Evolutionary conservation across 2,888 invertebrate genomes (phyloP).

Genomic region (Lithodes maja): DNA sequence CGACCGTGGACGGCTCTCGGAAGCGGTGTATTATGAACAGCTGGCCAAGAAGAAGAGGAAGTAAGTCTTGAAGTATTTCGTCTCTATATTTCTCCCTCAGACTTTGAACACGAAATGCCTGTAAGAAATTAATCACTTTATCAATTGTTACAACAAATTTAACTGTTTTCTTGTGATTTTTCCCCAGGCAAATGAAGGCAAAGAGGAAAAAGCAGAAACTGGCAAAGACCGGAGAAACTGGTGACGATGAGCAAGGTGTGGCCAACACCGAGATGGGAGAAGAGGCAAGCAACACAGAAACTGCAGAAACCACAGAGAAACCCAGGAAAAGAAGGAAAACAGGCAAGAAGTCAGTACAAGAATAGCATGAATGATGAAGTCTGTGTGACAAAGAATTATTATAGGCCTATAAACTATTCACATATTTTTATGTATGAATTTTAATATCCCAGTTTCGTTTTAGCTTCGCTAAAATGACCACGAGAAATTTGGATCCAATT

Average conservation of each 20-base stretch:
- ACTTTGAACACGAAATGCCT: background rate
- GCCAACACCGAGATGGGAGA: background rate
- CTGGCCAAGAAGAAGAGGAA: slow-evolving; percentile 25
- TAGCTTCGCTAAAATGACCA: too few species aligned
- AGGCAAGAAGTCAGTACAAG: background rate
- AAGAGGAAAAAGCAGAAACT: background rate
- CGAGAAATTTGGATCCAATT: too few species aligned
- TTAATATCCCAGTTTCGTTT: too few species aligned
- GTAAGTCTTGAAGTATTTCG: slow-evolving; percentile 7
- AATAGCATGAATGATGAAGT: background rate
- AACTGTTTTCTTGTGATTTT: background rate
- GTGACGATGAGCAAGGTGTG: background rate
- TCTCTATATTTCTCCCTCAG: background rate
- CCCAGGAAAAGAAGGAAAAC: background rate
- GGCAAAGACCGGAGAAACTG: background rate
- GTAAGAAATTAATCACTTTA: background rate
- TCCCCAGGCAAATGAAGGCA: background rate
- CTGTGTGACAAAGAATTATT: background rate
- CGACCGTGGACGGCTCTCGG: slow-evolving; percentile 57
- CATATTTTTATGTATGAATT: too few species aligned
- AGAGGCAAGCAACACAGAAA: background rate
- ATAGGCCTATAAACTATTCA: too few species aligned
- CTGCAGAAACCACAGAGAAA: background rate
- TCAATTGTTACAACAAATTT: too few species aligned
- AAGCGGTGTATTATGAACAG: slow-evolving; percentile 29